A percentile compares a stretch with the other conserved stretches of the same genome.
These are phyloP conservation scores for Argyrosomus regius DNA, from an alignment of 2,797 vertebrate genomes.

Conservation along the genomic window DNA sequence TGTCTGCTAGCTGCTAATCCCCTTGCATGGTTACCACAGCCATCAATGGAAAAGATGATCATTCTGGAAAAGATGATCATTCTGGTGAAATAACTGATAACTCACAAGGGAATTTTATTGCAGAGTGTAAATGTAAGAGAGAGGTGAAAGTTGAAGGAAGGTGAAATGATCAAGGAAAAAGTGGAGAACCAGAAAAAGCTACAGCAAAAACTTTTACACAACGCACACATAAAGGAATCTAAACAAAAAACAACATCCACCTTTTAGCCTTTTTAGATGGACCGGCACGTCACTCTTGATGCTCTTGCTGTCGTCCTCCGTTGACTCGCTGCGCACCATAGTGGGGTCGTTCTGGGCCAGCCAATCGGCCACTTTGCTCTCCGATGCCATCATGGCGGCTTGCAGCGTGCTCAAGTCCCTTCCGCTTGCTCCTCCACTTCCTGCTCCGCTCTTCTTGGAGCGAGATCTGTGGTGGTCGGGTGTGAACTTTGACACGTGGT, in stretches of 20 bases:
- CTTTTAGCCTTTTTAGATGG: slow-evolving; percentile 97
- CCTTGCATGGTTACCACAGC: slow-evolving; percentile 51
- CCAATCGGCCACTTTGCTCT: slow-evolving; percentile 99
- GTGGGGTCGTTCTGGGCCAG: slow-evolving; percentile 98
- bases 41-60: slow-evolving; percentile 23
- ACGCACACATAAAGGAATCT: background rate
- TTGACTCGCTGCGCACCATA: slow-evolving; percentile 91
- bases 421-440: slow-evolving; percentile 77
- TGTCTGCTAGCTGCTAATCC: slow-evolving; percentile 63
- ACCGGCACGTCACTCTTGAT: slow-evolving; percentile 98
- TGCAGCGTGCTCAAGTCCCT: slow-evolving; percentile 95
- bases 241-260: slow-evolving; percentile 78
- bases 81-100: background rate
- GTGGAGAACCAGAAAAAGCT: background rate
- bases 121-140: background rate
- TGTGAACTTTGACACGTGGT: slow-evolving; percentile 94
- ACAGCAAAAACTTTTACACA: background rate
- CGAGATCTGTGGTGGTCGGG: slow-evolving; percentile 90
- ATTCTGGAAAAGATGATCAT: no score
- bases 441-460: slow-evolving; percentile 89
- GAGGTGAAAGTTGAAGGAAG: background rate
- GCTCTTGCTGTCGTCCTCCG: slow-evolving; percentile 97
- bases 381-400: slow-evolving; percentile 96
- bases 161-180: background rate
- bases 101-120: background rate